phyloP scores from a whole-genome alignment of 2,113 vertebrate species.

The Gulo gulo region DNA sequence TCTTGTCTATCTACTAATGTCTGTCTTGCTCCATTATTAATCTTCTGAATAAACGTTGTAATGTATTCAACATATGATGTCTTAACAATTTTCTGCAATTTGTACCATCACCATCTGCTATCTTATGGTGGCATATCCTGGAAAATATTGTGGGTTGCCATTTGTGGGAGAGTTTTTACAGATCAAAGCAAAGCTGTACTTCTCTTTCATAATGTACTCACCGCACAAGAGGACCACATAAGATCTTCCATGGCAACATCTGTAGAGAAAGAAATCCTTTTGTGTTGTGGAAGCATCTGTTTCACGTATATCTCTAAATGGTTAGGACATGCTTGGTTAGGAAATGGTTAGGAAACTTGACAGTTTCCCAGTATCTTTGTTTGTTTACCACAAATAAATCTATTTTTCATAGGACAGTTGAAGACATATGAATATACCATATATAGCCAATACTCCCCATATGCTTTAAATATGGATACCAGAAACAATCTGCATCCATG shows the following conservation, averaged over 20 bases:
- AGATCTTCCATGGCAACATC: conserved; percentile 39
- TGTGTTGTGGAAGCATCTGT: conserved; percentile 26
- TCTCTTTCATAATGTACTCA: neutral
- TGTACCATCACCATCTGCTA: neutral
- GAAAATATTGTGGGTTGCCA: neutral
- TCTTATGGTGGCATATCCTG: neutral
- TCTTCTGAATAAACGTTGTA: neutral
- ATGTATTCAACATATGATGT: neutral
- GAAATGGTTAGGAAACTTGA: no score
- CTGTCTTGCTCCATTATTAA: conserved; percentile 19
- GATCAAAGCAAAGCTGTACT: neutral
- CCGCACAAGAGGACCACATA: conserved; percentile 2
- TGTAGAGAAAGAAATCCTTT: conserved; percentile 44
- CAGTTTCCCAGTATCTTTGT: conserved; percentile 33
- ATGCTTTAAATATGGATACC: neutral
- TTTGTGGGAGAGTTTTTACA: conserved; percentile 3
- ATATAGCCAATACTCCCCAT: rapidly evolving
- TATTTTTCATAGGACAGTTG: neutral
- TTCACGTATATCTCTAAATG: conserved; percentile 38
- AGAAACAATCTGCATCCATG: neutral
- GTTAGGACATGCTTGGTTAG: neutral
- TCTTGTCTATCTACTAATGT: conserved; percentile 24
- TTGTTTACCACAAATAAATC: conserved; percentile 40
- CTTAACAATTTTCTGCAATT: conserved; percentile 17
- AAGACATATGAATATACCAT: neutral